A percentile compares a stretch with the other conserved stretches of the same genome.
These are phyloP conservation scores for Patella pellucida DNA, from an alignment of 2,888 invertebrate species.

Conservation along the genomic window DNA sequence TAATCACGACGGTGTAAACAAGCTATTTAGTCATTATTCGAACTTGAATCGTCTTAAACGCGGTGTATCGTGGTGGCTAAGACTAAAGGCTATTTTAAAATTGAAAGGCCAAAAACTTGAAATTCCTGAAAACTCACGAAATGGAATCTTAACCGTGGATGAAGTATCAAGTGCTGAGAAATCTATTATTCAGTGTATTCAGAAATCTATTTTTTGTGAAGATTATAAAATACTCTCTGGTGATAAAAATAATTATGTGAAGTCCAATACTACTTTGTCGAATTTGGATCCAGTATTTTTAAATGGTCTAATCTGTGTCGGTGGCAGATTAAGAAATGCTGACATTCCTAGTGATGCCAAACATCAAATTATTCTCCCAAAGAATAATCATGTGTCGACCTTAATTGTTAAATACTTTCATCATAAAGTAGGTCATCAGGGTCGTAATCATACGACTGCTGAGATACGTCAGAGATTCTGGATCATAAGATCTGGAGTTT, in stretches of 20 bases:
- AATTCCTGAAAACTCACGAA: not conserved
- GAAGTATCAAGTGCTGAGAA: not conserved
- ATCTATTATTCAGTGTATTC: slow-evolving; percentile 4
- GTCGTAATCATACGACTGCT: not conserved
- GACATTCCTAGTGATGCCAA: not conserved
- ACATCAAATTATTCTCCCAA: slow-evolving; percentile 1
- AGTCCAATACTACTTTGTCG: not conserved
- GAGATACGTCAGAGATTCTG: slow-evolving; percentile 11
- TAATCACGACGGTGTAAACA: not conserved
- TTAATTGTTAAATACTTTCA: slow-evolving; percentile 8
- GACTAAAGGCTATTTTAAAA: not conserved
- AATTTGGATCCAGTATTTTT: slow-evolving; percentile 7
- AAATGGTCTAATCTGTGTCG: slow-evolving; percentile 14
- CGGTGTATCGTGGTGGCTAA: not conserved
- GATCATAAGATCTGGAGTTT: not conserved
- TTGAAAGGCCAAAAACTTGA: not conserved
- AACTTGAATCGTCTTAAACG: not conserved
- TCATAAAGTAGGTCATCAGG: slow-evolving; percentile 8
- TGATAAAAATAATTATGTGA: not conserved
- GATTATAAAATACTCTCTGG: not conserved
- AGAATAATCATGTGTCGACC: not conserved
- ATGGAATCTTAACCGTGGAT: not conserved
- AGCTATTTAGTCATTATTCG: not conserved
- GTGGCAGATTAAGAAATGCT: not conserved
- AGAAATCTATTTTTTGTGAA: not conserved